phyloP scores from a whole-genome alignment of 2,797 vertebrate species.

The Cetoscarus ocellatus region DNA sequence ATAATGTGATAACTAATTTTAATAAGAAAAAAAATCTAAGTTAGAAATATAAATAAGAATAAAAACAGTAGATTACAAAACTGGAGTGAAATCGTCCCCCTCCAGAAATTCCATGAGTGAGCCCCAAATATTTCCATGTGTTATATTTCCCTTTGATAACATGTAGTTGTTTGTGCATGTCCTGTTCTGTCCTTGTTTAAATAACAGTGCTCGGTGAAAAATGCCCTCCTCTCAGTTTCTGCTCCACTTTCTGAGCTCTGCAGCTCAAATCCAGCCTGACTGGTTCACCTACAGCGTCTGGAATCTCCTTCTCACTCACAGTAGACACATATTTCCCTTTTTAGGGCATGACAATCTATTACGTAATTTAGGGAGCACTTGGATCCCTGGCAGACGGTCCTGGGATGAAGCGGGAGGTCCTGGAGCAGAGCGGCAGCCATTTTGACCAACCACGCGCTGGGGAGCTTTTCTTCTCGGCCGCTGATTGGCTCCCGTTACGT shows the following conservation, averaged over 20 bases:
- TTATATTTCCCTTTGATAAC: too few species aligned
- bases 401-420: constrained; percentile 48
- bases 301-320: constrained; percentile 67
- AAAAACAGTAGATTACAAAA: too few species aligned
- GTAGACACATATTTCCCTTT: constrained; percentile 87
- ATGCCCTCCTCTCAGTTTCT: not conserved
- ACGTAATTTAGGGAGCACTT: constrained; percentile 86
- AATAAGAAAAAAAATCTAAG: too few species aligned
- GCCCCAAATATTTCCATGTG: too few species aligned
- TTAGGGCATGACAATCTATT: constrained; percentile 90
- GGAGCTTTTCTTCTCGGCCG: not conserved
- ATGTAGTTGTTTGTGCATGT: too few species aligned
- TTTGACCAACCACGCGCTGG: constrained; percentile 61
- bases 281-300: constrained; percentile 51
- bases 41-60: too few species aligned
- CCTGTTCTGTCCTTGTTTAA: too few species aligned
- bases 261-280: constrained; percentile 30
- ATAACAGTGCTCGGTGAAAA: not conserved
- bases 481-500: constrained; percentile 70
- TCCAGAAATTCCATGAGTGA: too few species aligned
- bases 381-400: constrained; percentile 71
- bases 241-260: constrained; percentile 4
- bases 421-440: constrained; percentile 33
- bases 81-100: too few species aligned
- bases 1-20: too few species aligned